These are phyloP conservation scores for Psammodynastes pulverulentus DNA, from an alignment of 2,113 vertebrate genomes.

Conservation along the genomic window DNA sequence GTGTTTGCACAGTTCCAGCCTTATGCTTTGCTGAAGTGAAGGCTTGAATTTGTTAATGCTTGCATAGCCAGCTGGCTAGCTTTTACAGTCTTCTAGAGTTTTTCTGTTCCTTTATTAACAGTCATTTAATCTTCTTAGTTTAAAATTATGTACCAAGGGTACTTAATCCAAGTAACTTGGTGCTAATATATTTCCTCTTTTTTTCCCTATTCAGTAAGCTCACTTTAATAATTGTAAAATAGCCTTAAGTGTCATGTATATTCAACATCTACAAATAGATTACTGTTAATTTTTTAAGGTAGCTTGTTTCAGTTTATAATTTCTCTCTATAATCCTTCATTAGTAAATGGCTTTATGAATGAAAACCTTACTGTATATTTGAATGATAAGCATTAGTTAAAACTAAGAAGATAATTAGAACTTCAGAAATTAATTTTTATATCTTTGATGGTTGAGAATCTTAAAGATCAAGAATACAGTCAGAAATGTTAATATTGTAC, in stretches of 20 bases:
- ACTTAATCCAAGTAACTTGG: neutral
- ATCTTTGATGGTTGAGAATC: neutral
- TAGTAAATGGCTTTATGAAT: neutral
- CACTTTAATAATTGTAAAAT: neutral
- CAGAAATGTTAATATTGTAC: neutral
- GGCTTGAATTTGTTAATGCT: conserved; percentile 5
- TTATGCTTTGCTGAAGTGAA: neutral
- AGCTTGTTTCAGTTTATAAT: neutral
- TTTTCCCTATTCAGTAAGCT: neutral
- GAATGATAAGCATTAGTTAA: neutral
- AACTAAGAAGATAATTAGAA: neutral
- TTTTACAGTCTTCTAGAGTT: conserved; percentile 11
- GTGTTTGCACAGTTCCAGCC: neutral
- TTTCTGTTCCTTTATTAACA: conserved; percentile 2
- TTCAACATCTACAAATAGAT: neutral
- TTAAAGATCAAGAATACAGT: neutral
- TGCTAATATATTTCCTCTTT: conserved; percentile 14
- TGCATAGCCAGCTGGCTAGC: neutral
- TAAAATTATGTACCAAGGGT: conserved; percentile 3
- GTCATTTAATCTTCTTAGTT: conserved; percentile 30
- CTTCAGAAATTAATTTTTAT: neutral
- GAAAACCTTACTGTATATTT: neutral
- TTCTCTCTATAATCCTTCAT: neutral
- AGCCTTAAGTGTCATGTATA: neutral
- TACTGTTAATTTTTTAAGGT: neutral